Percentiles rank a stretch among this genome's conserved stretches.
phyloP scores from a whole-genome alignment of 2,797 vertebrate genomes.

The Cottoperca gobio region DNA sequence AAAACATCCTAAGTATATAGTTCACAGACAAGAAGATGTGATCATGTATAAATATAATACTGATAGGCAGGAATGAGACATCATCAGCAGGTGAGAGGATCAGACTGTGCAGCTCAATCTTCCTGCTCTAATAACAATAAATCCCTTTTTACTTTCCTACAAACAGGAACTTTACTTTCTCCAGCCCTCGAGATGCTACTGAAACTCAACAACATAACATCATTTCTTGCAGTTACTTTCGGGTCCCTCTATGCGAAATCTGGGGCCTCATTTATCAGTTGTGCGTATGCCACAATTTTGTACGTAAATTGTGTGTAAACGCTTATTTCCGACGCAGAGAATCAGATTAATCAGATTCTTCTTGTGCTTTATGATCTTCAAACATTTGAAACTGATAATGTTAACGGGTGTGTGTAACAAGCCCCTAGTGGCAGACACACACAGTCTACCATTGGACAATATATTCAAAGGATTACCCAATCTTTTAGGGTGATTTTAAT shows the following conservation, averaged over 20 bases:
- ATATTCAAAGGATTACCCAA: not conserved
- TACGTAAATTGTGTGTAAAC: not conserved
- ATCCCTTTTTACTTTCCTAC: constrained; percentile 9
- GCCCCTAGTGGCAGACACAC: not conserved
- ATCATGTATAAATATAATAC: constrained; percentile 76
- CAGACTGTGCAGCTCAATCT: constrained; percentile 77
- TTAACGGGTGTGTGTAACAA: constrained; percentile 13
- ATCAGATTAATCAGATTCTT: not conserved
- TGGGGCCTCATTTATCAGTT: constrained; percentile 30
- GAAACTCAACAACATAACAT: constrained; percentile 2
- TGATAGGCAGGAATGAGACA: constrained; percentile 71
- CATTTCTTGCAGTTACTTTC: not conserved
- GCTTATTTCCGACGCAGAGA: not conserved
- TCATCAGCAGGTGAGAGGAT: constrained; percentile 51
- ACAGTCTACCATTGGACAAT: not conserved
- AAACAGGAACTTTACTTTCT: constrained; percentile 15
- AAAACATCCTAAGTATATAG: constrained; percentile 70
- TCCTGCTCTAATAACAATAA: constrained; percentile 54
- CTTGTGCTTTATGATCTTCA: not conserved
- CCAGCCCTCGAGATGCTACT: not conserved
- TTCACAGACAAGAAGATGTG: constrained; percentile 62
- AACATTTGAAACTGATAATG: not conserved
- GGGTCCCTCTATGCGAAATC: not conserved
- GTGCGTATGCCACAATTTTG: not conserved
- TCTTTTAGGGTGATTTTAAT: not conserved